Percentiles rank a stretch among this genome's conserved stretches.
These are phyloP conservation scores for Gryllus longicercus DNA, from an alignment of 2,888 invertebrate genomes.

Conservation along the genomic window DNA sequence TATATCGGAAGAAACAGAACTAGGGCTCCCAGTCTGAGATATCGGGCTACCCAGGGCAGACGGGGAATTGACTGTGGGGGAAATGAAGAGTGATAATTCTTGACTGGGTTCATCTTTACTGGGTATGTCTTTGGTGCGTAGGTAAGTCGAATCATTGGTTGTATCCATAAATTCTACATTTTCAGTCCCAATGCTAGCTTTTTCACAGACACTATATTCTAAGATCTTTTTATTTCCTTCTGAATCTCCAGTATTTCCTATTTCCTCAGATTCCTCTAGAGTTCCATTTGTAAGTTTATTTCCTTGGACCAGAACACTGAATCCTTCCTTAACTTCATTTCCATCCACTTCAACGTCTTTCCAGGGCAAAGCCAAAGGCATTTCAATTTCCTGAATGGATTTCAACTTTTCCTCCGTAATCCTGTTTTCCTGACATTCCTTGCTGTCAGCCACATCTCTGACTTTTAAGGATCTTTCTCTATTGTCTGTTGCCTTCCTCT, in stretches of 20 bases:
- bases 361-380: neutral
- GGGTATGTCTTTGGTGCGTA: neutral
- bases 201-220: neutral
- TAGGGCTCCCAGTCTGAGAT: slow-evolving; percentile 26
- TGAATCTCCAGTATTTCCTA: neutral
- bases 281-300: neutral
- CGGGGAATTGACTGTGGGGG: neutral
- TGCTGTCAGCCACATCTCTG: neutral
- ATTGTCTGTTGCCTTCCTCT: no score
- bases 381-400: neutral
- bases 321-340: neutral
- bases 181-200: neutral
- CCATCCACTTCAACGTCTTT: neutral
- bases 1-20: slow-evolving; percentile 33
- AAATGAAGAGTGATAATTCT: slow-evolving; percentile 24
- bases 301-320: neutral
- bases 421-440: neutral
- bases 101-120: neutral
- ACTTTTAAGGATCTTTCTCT: no score
- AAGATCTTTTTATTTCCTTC: neutral
- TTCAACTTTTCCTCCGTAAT: neutral
- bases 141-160: no score
- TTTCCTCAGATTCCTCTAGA: neutral
- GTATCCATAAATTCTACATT: neutral
- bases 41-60: neutral